Base-by-base conservation (phyloP, 2,113 vertebrate genomes). In the Ochotona curzoniae region DNA sequence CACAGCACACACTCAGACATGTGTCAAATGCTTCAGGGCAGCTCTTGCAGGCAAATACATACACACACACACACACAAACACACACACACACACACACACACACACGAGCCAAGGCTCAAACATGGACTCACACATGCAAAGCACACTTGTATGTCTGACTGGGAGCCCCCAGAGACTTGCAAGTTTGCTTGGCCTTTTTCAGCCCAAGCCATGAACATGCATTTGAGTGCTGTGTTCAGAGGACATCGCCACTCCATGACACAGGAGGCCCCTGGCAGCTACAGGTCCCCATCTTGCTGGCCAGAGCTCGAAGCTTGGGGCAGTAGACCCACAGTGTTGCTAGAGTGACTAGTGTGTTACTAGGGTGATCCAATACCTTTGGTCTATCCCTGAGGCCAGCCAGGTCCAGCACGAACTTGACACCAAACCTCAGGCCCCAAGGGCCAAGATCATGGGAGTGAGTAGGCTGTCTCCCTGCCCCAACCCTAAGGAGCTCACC, bases 71-170 rank as follows among this genome's bases (percentile, higher is more conserved):
- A 1, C 71, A n/a, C 38, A 15, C 38, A 28, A 26, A 30, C 54
- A 5, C 0, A 0, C 44, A 51, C 57, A 32, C 38, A n/a, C 38
- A 15, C 38, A 28, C n/a, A 30, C 54, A 5, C 0, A 0, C 44
- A 51, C 57, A 32, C 38, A 8, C 1, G 5, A 25, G 54, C 69
- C 14, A 2, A 38, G 28, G 44, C 75, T 47, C 75, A 44, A 8
- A 38, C 20, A 7, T 8, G 28, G 57, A 51, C 79, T 28, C 67
- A 60, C 1, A 1, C 5, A 54, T 4, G 21, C 21, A 12, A 35
- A 57, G 47, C 18, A 13, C 30, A 2, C 14, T 30, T 64, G 0
- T 32, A 13, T 32, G 30, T 63, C 32, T 91, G 21, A 32, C 25
- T 26, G 18, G 32, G 32, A n/a, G 17, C 30, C 57, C 23, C 49